Evolutionary conservation across 2,113 vertebrate species (phyloP).

Genomic region (Toxotes chatareus): DNA sequence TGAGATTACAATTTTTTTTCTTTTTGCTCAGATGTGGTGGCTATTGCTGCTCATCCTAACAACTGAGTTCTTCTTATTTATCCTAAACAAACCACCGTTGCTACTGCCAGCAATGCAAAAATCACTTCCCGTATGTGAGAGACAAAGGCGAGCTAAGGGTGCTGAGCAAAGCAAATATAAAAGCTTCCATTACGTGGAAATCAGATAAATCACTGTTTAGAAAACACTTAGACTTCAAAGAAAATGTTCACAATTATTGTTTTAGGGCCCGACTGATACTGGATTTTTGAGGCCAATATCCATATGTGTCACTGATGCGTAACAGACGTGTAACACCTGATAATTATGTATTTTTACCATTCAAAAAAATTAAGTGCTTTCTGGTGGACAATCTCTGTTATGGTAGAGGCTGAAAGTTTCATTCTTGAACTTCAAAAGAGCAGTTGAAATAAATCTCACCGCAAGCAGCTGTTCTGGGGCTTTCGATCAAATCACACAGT

Average conservation of each 20-base stretch:
- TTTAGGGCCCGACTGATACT: neutral
- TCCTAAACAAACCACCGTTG: conserved; percentile 47
- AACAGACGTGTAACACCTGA: too few relatives aligned
- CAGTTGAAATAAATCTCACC: neutral
- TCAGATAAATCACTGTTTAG: neutral
- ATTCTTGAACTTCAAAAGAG: neutral
- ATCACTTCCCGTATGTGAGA: conserved; percentile 49
- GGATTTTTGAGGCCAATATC: neutral
- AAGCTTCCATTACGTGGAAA: neutral
- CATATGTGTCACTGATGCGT: neutral
- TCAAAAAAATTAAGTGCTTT: neutral
- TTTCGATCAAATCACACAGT: neutral
- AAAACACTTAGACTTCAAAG: neutral
- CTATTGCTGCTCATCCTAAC: neutral
- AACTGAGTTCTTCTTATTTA: neutral
- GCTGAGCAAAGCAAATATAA: conserved; percentile 23
- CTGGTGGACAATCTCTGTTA: too few relatives aligned
- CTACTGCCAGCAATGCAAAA: conserved; percentile 47
- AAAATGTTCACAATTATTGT: neutral
- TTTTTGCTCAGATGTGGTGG: neutral
- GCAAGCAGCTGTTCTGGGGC: neutral
- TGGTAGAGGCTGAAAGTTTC: too few relatives aligned
- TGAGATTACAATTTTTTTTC: neutral
- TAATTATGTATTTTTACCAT: too few relatives aligned
- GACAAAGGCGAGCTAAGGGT: neutral